Percentiles rank a stretch among this genome's conserved stretches.
These are phyloP conservation scores for Drosophila erecta DNA, from an alignment of 1,140 invertebrate species.

Conservation along the genomic window DNA sequence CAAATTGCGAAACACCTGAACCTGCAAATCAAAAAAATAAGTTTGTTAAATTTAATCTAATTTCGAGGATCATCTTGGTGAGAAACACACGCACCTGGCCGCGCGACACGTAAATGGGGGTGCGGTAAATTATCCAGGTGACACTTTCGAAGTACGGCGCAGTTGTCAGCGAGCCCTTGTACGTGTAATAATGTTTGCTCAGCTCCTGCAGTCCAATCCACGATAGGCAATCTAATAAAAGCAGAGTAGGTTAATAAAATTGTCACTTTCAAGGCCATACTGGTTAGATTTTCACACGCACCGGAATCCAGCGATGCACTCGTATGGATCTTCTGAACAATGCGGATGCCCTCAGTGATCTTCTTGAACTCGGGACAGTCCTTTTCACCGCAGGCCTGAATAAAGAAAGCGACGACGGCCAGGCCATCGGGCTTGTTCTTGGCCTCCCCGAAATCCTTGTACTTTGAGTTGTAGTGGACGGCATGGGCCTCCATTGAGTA, in stretches of 20 bases:
- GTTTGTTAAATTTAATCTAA: neutral
- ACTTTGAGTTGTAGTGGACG: constrained; percentile 92
- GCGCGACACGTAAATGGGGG: constrained; percentile 89
- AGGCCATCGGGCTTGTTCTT: constrained; percentile 90
- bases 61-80: neutral
- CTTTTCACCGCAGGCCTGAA: constrained; percentile 86
- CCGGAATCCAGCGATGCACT: constrained; percentile 81
- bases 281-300: constrained; percentile 14
- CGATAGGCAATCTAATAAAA: constrained; percentile 72
- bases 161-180: constrained; percentile 90
- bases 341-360: constrained; percentile 83
- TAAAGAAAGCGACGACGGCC: constrained; percentile 90
- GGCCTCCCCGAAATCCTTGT: constrained; percentile 88
- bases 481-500: constrained; percentile 92
- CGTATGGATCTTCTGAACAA: constrained; percentile 81
- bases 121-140: constrained; percentile 90
- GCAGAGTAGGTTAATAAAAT: neutral
- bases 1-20: constrained; percentile 81
- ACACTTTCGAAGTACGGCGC: constrained; percentile 89
- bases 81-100: constrained; percentile 87
- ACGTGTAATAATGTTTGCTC: constrained; percentile 84
- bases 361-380: constrained; percentile 84
- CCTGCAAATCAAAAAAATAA: constrained; percentile 33
- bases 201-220: constrained; percentile 84
- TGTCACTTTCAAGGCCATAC: neutral